These are phyloP conservation scores for Corythucha ciliata DNA, from an alignment of 2,888 invertebrate genomes.

Conservation along the genomic window DNA sequence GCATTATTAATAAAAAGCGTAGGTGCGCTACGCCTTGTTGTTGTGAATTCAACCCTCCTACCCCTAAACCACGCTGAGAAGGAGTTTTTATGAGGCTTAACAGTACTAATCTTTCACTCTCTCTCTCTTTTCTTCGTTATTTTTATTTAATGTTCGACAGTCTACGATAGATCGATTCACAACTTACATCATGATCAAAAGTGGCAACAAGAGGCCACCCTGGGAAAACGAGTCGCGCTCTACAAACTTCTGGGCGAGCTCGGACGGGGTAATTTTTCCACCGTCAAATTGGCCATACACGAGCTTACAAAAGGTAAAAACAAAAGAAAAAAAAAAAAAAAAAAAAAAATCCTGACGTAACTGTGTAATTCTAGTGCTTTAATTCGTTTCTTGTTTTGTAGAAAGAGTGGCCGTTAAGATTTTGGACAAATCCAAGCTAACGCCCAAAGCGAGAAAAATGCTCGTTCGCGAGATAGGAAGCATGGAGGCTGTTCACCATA, in stretches of 20 bases:
- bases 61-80: too few relatives aligned
- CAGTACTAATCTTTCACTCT: not conserved
- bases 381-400: conserved; percentile 39
- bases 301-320: conserved; percentile 62
- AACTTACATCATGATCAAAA: conserved; percentile 48
- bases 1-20: too few relatives aligned
- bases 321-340: conserved; percentile 57
- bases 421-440: conserved; percentile 60
- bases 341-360: not conserved
- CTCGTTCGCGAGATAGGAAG: conserved; percentile 57
- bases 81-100: too few relatives aligned
- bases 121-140: not conserved
- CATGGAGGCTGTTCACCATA: conserved; percentile 62
- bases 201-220: conserved; percentile 52
- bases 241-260: conserved; percentile 65
- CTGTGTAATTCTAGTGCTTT: not conserved
- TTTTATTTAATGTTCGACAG: conserved; percentile 33
- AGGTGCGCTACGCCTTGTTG: too few relatives aligned
- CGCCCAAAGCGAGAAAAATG: conserved; percentile 59
- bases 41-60: too few relatives aligned
- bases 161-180: conserved; percentile 47
- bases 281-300: conserved; percentile 66
- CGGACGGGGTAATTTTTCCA: conserved; percentile 68
- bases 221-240: conserved; percentile 63
- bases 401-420: conserved; percentile 68